phyloP scores from a whole-genome alignment of 1,140 invertebrate species.

The Phthorimaea operculella region DNA sequence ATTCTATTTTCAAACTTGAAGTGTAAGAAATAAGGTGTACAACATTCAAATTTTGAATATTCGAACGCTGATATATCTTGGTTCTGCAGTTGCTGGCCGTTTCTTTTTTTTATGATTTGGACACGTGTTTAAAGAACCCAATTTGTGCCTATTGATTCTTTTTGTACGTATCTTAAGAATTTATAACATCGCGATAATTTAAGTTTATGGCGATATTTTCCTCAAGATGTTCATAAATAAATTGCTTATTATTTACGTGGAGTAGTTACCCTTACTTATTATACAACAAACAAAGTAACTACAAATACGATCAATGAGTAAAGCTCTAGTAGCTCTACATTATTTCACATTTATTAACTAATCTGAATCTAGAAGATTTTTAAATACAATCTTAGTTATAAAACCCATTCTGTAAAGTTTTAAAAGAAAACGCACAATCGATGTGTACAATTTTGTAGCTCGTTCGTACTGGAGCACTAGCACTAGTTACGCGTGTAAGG shows the following conservation, averaged over 20 bases:
- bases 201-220: background rate
- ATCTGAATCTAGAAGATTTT: background rate
- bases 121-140: slow-evolving; percentile 57
- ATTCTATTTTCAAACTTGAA: too few relatives aligned
- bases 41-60: slow-evolving; percentile 16
- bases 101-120: slow-evolving; percentile 27
- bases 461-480: too few relatives aligned
- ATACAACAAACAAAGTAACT: background rate
- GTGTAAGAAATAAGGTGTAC: background rate
- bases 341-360: background rate
- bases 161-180: slow-evolving; percentile 21
- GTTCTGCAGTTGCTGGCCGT: slow-evolving; percentile 8
- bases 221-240: background rate
- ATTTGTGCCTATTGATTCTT: slow-evolving; percentile 50
- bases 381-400: background rate
- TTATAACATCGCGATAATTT: background rate
- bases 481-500: too few relatives aligned
- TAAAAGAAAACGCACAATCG: background rate
- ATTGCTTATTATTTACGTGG: background rate
- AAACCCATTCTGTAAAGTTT: background rate
- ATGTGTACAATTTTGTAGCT: background rate
- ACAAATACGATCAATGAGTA: background rate
- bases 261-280: background rate
- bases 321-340: background rate
- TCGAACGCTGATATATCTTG: too few relatives aligned